Conservation (phyloP, 35 echinoderm and acorn worm species). For the Ophiothrix spiculata region DNA sequence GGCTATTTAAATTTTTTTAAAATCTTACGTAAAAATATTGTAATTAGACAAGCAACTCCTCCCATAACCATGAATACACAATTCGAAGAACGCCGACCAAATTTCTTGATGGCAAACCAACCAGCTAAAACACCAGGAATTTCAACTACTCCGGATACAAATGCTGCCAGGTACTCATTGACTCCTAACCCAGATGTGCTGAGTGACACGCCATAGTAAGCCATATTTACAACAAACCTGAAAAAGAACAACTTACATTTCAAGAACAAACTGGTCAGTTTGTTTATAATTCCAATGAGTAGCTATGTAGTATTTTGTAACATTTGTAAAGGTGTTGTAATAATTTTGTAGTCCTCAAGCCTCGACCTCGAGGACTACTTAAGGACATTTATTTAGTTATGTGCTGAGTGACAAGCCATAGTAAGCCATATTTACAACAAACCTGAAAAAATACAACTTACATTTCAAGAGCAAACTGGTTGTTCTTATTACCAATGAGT, state of each 20-base stretch:
- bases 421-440: slow-evolving; percentile 47
- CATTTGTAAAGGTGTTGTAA: no score
- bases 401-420: slow-evolving; percentile 66
- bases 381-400: no score
- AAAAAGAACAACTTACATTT: background rate
- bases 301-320: no score
- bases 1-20: background rate
- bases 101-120: slow-evolving; percentile 31
- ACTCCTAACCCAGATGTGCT: slow-evolving; percentile 51
- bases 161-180: slow-evolving; percentile 45
- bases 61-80: slow-evolving; percentile 22
- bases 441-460: slow-evolving; percentile 28
- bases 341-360: no score
- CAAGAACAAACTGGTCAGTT: no score
- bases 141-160: slow-evolving; percentile 55
- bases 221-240: slow-evolving; percentile 49
- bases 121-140: slow-evolving; percentile 46
- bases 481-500: no score
- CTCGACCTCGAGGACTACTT: no score
- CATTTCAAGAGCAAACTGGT: no score
- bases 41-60: slow-evolving; percentile 40
- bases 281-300: no score
- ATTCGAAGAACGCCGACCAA: slow-evolving; percentile 28
- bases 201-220: slow-evolving; percentile 62
- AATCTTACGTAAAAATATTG: slow-evolving; percentile 47